Evolutionary conservation across 2,888 invertebrate species (phyloP), one percentile per base, ranked within the genome.

Genomic region (Agrotis clavis): DNA sequence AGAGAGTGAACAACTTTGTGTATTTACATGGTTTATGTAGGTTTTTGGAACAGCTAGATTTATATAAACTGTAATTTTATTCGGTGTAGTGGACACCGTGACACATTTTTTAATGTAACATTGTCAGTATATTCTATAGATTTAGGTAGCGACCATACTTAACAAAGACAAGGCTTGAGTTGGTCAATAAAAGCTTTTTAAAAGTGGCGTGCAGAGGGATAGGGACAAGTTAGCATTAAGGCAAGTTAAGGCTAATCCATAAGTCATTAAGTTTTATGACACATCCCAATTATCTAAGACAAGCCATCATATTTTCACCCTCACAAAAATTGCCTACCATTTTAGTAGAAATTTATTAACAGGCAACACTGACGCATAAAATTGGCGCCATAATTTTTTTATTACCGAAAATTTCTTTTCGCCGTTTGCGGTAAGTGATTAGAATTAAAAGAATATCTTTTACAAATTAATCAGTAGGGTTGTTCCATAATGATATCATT

Each of bases 281-380:
- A 41, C 41, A 41, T 41, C 41, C 11, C 11, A 41, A 41, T 1
- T 41, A 41, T 11, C 1, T 41, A 6, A 57, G 56, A 35, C 30
- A 47, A 41, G 54, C 1, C 35, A 60, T 50, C 47, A 4, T 18
- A 3, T 48, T 19, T 45, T 66, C 35, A 66, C 47, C 1, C 11
- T 11, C 9, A 41, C 41, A 41, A 35, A 71, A 53, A 67, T 35
- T 35, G 7, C 35, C 2, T 76, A 74, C 73, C 21, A 80, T 72
- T 80, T 73, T 76, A 71, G 70, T 56, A 71, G 56, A 80, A 67
- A 45, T 56, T 6, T 16, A 82, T 60, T 50, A 69, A 53, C 57
- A 59, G n/a, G 65, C 69, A 73, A 73, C 70, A 73, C 62, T 71
- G 60, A 75, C 14, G 30, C 56, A n/a, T 48, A 51, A 35, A 59